Evolutionary conservation across 2,797 vertebrate genomes (phyloP), one percentile per base, ranked within the genome.

Genomic region (Mormyrus hasselquistii): DNA sequence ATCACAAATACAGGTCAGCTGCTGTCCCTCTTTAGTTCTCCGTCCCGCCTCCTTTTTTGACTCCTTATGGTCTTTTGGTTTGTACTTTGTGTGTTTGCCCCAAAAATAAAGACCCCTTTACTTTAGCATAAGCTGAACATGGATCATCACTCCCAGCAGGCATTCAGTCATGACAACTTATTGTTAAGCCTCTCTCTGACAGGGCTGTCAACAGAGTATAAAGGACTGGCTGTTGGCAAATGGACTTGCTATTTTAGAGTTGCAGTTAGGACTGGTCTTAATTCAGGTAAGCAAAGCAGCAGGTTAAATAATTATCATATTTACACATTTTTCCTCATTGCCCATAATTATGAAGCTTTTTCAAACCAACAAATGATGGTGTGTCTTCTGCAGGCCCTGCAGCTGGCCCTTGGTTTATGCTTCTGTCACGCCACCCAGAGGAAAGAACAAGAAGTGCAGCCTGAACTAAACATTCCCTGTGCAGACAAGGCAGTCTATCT

Each of bases 181-280:
- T 88, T 59, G 7, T 59, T 2, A 49, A 34, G 4, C 47, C 62
- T 25, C 82, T 41, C 53, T 34, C 83, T 14, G n/a, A 85, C 47
- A 90, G 93, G 91, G 92, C 84, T 93, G 91, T 90, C 91, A 59
- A n/a, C 38, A 57, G 83, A 47, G 16, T 38, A 84, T 90, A 10
- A 44, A 89, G 79, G 53, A 89, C 5, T 92, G 90, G 88, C 94
- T 92, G 89, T 86, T 89, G 90, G 88, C 14, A 82, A 93, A 90
- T 86, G 41, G 25, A 89, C 65, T 91, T 87, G 83, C 87, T 52
- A 90, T 94, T 91, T 88, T 92, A 3, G 5, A 50, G 89, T 87
- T 93, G 92, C 87, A 62, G 88, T 4, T 92, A 89, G 93, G 62
- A 83, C 88, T 93, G 85, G 53, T 92, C 76, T 65, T 88, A 88